Conservation (phyloP, 1,140 invertebrate genomes). For the Ericerus pela region DNA sequence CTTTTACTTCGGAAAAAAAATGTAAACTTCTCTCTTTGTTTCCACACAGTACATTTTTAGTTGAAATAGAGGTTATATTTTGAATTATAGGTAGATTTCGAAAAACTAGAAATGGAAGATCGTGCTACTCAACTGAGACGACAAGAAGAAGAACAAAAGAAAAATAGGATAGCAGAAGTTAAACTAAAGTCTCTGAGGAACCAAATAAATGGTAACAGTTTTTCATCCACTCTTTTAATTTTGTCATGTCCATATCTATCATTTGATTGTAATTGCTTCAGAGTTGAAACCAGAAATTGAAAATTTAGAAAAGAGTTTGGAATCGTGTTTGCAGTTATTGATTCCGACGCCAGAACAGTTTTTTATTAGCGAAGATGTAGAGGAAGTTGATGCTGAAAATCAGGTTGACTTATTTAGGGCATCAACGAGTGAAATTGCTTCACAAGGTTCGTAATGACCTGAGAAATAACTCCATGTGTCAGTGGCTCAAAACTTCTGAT, state of each 20-base stretch:
- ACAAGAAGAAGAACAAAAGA: background rate
- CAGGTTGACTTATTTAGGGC: too few species aligned
- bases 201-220: background rate
- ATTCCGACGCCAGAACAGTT: constrained; percentile 28
- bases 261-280: background rate
- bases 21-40: constrained; percentile 24
- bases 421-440: too few species aligned
- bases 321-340: constrained; percentile 26
- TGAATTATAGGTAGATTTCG: constrained; percentile 30
- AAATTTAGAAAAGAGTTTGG: constrained; percentile 23
- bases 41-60: background rate
- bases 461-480: too few species aligned
- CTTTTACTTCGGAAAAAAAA: constrained; percentile 37
- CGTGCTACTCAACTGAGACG: constrained; percentile 13
- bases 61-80: background rate
- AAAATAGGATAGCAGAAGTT: background rate
- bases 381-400: constrained; percentile 2
- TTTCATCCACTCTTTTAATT: background rate
- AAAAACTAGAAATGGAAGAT: constrained; percentile 21
- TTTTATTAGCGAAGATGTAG: constrained; percentile 18
- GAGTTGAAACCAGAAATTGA: constrained; percentile 26
- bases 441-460: too few species aligned
- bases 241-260: background rate
- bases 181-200: background rate
- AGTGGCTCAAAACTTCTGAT: too few species aligned